These are phyloP conservation scores for Dasyurus viverrinus DNA, from an alignment of 2,113 vertebrate species.

Conservation along the genomic window DNA sequence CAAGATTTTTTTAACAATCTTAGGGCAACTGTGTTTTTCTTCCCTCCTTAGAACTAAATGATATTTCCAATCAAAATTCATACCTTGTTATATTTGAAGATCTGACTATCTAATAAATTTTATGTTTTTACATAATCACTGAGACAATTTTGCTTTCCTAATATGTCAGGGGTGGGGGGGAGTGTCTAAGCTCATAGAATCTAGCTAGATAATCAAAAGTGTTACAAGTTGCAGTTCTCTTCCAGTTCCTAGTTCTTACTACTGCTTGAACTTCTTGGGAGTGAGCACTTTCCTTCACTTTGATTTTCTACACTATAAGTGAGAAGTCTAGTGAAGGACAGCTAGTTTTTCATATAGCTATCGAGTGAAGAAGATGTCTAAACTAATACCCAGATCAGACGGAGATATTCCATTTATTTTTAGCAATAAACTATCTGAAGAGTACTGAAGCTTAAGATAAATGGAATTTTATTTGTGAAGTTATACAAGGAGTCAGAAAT, in stretches of 20 bases:
- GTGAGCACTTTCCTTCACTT: background rate
- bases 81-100: background rate
- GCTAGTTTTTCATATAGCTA: background rate
- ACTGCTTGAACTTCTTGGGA: background rate
- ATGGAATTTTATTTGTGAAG: background rate
- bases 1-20: constrained; percentile 11
- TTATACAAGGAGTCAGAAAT: background rate
- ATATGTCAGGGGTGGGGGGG: fast-evolving
- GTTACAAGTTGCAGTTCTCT: fast-evolving
- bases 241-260: too few relatives aligned
- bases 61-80: background rate
- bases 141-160: background rate
- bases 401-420: background rate
- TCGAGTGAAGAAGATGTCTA: background rate
- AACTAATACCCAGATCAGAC: background rate
- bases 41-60: constrained; percentile 17
- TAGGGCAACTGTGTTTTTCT: background rate
- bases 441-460: background rate
- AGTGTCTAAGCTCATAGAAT: background rate
- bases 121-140: background rate
- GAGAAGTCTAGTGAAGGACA: background rate
- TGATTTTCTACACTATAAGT: background rate
- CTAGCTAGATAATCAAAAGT: background rate
- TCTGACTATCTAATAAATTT: background rate
- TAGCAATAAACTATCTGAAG: background rate